A percentile compares a stretch with the other conserved stretches of the same genome.
These are phyloP conservation scores for Heterochromis multidens DNA, from an alignment of 2,113 vertebrate genomes.

Conservation along the genomic window DNA sequence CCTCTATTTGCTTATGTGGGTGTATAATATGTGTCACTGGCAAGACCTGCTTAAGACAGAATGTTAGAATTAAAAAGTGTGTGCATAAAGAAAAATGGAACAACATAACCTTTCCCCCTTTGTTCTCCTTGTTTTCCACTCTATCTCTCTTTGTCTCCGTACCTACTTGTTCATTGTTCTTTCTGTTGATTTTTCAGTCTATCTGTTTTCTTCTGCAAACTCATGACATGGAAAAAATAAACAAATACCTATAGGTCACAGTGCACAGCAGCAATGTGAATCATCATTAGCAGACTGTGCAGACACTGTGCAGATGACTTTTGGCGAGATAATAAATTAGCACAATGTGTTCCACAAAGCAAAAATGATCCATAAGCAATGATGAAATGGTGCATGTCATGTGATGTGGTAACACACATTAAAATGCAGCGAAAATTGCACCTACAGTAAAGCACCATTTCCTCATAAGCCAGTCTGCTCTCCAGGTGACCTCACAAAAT, in stretches of 20 bases:
- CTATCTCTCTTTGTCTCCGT: not conserved
- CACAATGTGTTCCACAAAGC: constrained; percentile 24
- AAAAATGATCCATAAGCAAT: not conserved
- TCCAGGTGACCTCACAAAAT: constrained; percentile 46
- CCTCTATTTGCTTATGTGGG: not conserved
- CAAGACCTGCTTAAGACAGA: not conserved
- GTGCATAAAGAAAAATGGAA: not conserved
- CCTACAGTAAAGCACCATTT: constrained; percentile 1
- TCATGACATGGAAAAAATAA: not conserved
- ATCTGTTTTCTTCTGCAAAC: not conserved
- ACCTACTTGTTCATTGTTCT: not conserved
- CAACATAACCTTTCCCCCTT: not conserved
- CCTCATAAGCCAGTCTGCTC: constrained; percentile 16
- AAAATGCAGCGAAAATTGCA: constrained; percentile 16
- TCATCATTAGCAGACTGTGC: not conserved
- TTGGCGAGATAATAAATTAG: constrained; percentile 30
- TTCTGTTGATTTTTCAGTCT: not conserved
- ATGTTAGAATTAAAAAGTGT: no score
- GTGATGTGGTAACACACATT: not conserved
- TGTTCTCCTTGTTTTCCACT: not conserved
- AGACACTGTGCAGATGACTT: not conserved
- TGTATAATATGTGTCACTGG: not conserved
- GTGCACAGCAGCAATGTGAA: not conserved
- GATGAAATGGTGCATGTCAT: not conserved
- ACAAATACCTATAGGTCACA: not conserved